A percentile compares a stretch with the other conserved stretches of the same genome.
Evolutionary conservation across 2,888 invertebrate species (phyloP).

Genomic region (Lobophora halterata): DNA sequence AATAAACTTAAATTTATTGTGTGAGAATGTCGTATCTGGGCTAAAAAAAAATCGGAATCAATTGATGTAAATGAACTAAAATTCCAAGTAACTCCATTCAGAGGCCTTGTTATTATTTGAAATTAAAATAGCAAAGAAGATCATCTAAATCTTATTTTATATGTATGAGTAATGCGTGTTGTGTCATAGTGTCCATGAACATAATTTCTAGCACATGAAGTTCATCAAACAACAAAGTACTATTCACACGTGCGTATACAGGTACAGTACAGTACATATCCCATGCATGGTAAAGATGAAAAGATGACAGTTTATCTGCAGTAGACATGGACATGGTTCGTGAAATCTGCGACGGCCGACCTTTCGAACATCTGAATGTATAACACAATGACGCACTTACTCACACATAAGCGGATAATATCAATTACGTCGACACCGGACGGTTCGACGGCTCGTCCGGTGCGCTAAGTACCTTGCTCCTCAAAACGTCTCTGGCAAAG

Average conservation of each 20-base stretch:
- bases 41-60: conserved; percentile 39
- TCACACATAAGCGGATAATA: conserved; percentile 77
- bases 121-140: conserved; percentile 52
- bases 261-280: conserved; percentile 28
- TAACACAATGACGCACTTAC: conserved; percentile 79
- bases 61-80: conserved; percentile 45
- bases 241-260: conserved; percentile 57
- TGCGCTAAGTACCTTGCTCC: conserved; percentile 85
- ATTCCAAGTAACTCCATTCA: conserved; percentile 80
- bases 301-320: conserved; percentile 44
- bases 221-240: conserved; percentile 46
- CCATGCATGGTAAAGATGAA: conserved; percentile 58
- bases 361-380: conserved; percentile 46
- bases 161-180: conserved; percentile 80
- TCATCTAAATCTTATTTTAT: conserved; percentile 59
- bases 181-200: conserved; percentile 61
- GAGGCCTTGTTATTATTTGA: conserved; percentile 70
- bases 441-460: conserved; percentile 58
- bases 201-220: conserved; percentile 48
- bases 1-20: conserved; percentile 32
- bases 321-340: conserved; percentile 42
- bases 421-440: conserved; percentile 70
- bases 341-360: conserved; percentile 42
- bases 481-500: conserved; percentile 89
- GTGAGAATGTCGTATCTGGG: conserved; percentile 36